A percentile compares a stretch with the other conserved stretches of the same genome.
phyloP scores from a whole-genome alignment of 1,140 invertebrate species.

The Mycetomoellerius zeteki region DNA sequence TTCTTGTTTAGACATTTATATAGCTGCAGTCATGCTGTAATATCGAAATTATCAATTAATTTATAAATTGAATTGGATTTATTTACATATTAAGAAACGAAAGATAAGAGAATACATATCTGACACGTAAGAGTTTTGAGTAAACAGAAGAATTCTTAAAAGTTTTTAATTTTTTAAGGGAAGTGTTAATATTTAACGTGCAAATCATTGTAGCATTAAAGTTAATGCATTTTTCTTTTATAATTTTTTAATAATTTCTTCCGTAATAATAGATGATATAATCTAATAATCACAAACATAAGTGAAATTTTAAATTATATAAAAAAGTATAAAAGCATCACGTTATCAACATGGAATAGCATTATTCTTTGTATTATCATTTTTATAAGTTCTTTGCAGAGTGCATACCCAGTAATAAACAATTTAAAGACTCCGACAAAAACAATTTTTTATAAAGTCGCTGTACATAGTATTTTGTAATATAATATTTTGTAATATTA shows the following conservation, averaged over 20 bases:
- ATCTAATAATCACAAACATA: slow-evolving; percentile 2
- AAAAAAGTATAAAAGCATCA: background rate
- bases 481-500: background rate
- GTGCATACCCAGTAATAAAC: slow-evolving; percentile 38
- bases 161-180: slow-evolving; percentile 16
- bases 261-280: background rate
- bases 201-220: slow-evolving; percentile 30
- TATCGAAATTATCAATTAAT: slow-evolving; percentile 17
- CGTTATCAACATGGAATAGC: slow-evolving; percentile 9
- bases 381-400: slow-evolving; percentile 56
- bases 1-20: slow-evolving; percentile 21
- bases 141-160: slow-evolving; percentile 57
- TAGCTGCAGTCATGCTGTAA: slow-evolving; percentile 60
- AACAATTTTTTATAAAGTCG: background rate
- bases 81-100: slow-evolving; percentile 13
- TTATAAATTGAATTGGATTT: slow-evolving; percentile 19
- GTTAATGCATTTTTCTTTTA: background rate
- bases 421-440: background rate
- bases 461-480: background rate
- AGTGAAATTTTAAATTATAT: slow-evolving; percentile 20
- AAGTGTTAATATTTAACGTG: slow-evolving; percentile 27
- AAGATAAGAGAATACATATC: slow-evolving; percentile 76
- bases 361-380: slow-evolving; percentile 27
- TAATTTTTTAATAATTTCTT: background rate
- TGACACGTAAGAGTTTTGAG: slow-evolving; percentile 87